A percentile compares a stretch with the other conserved stretches of the same genome.
Evolutionary conservation across 2,797 vertebrate genomes (phyloP).

Genomic region (Gambusia yucatana): DNA sequence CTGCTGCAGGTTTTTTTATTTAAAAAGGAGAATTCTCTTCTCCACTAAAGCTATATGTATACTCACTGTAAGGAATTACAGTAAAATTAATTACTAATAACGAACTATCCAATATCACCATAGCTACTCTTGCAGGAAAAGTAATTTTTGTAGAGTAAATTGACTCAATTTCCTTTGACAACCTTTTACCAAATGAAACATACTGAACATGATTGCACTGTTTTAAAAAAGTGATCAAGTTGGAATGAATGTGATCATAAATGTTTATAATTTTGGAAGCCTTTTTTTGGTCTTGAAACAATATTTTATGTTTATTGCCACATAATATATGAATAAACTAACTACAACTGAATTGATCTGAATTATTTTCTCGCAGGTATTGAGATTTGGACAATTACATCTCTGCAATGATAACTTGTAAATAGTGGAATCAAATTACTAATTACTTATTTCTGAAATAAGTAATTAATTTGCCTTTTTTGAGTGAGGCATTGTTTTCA

Average conservation of each 20-base stretch:
- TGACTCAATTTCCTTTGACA: background rate
- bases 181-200: background rate
- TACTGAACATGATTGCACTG: background rate
- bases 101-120: background rate
- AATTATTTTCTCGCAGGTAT: background rate
- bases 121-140: background rate
- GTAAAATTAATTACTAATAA: background rate
- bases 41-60: background rate
- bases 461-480: background rate
- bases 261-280: background rate
- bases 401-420: background rate
- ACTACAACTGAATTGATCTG: background rate
- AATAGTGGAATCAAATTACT: background rate
- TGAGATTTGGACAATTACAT: background rate
- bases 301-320: background rate
- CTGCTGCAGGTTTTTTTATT: background rate
- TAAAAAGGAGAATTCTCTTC: background rate
- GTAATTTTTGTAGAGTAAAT: background rate
- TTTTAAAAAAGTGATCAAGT: background rate
- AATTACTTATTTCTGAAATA: background rate
- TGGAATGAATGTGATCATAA: background rate
- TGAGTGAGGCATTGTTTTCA: background rate
- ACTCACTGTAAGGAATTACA: background rate
- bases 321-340: background rate
- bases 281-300: background rate